A percentile compares a stretch with the other conserved stretches of the same genome.
Conservation (phyloP, 2,113 vertebrate genomes). For the Gallinago paraguaiae region DNA sequence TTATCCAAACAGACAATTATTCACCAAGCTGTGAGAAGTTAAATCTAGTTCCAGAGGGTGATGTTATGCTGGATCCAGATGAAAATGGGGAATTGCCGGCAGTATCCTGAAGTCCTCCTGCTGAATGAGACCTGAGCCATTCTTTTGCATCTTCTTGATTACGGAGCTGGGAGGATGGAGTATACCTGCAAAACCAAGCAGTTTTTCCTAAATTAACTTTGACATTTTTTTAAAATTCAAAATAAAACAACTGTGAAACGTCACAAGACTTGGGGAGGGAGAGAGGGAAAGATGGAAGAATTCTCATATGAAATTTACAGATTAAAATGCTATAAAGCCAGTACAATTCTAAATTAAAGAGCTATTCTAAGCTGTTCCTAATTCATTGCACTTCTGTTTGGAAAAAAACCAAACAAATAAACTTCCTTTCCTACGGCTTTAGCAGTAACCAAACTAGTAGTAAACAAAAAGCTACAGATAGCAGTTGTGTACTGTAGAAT, state of each 20-base stretch:
- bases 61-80: constrained; percentile 92
- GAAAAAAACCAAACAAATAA: not conserved
- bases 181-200: constrained; percentile 79
- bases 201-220: not conserved
- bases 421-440: not conserved
- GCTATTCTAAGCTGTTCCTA: not conserved
- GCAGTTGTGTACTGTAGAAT: not conserved
- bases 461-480: not conserved
- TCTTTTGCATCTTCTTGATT: constrained; percentile 92
- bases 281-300: not conserved
- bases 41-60: constrained; percentile 93
- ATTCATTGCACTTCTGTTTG: not conserved
- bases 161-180: constrained; percentile 90
- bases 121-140: constrained; percentile 94
- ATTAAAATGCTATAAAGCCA: not conserved
- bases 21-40: constrained; percentile 95
- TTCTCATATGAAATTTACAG: not conserved
- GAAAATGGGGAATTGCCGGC: constrained; percentile 92
- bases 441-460: not conserved
- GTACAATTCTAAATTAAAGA: not conserved
- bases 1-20: constrained; percentile 2
- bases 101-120: constrained; percentile 92
- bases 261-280: not conserved
- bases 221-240: not conserved
- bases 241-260: not conserved